Evolutionary conservation across 2,888 invertebrate species (phyloP), one percentile per base, ranked within the genome.

Genomic region (Zele albiditarsus): DNA sequence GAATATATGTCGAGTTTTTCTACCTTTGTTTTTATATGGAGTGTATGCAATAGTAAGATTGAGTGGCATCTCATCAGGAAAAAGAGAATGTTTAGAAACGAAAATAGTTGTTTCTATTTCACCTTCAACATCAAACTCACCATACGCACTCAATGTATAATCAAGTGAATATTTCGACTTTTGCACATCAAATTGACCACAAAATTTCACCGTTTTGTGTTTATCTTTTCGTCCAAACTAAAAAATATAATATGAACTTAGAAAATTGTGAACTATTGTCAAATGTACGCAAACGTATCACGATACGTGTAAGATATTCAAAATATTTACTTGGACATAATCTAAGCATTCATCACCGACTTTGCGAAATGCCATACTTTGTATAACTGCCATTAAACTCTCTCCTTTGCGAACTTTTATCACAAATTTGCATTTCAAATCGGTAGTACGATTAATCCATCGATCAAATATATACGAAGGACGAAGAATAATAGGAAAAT

Each of bases 341-440:
- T 92, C 92, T 23, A 91, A 83, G 76, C 92, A 92, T 27, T 88
- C 85, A 2, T 86, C 85, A 5, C 84, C 88, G 20, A 86, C 83
- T 68, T 84, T 85, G 76, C 91, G 85, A 23, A 91, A 86, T 20
- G 88, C 88, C 84, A 92, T 86, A 67, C 86, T 89, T 79, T 92
- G 92, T 65, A 92, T 90, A 5, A 91, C 91, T 25, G 90, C 91
- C 77, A 91, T 89, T 12, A 92, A 80, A 12, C 91, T 91, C 28
- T 86, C 84, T 0, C 82, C 82, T 46, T 84, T 83, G n/a, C 74
- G 69, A 1, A 85, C 79, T 77, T 83, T 83, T 31, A 87, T 73
- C 2, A 76, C 76, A 68, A 85, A 89, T 71, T 80, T 85, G 73
- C 89, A 89, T 6, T 72, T 23, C 57, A 79, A 78, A 75, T 85